Base-by-base conservation (phyloP, 2,797 vertebrate species). In the Silurus aristotelis region DNA sequence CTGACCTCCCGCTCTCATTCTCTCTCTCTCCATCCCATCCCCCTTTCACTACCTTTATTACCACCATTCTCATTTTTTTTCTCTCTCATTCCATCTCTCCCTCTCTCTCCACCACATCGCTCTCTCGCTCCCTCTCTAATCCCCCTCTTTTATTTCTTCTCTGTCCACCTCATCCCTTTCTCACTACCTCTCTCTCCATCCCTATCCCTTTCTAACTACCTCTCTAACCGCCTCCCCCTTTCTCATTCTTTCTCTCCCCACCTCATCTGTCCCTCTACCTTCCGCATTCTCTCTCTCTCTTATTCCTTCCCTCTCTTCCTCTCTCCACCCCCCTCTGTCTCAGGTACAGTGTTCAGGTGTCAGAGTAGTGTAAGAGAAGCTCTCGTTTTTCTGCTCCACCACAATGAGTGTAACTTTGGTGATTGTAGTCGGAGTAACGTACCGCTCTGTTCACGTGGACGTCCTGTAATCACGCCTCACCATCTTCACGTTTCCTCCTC, bases 221-320 rank as follows among this genome's bases (percentile, higher is more conserved):
- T 38, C 38, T 38, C 38, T 38, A 38, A 38, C 38, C 38, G 38
- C 38, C 38, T 64, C 70, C 76, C 55, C 38, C 71, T 84, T 78
- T 82, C 64, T 81, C 82, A 77, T 67, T 85, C 85, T 73, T 12
- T 68, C 79, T 83, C 85, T 67, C 25, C 61, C 80, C 60, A 31
- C 17, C 61, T 80, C 81, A 67, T 52, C 70, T 38, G 38, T 38
- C 77, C 77, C 83, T 70, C 85, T 73, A 17, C 61, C 83, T 85
- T 52, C 72, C 79, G 93, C 71, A 73, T 43, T 83, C 64, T 87
- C 38, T 76, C 48, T 82, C 70, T 82, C 78, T 66, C 70, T 82
- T 71, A 61, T 83, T 79, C 83, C 27, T 67, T 80, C 58, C 76
- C 75, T 85, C 56, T 83, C 25, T 58, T 63, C 31, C 61, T 19